Base-by-base conservation (phyloP, 2,797 vertebrate genomes). In the Pseudomugil tenellus region DNA sequence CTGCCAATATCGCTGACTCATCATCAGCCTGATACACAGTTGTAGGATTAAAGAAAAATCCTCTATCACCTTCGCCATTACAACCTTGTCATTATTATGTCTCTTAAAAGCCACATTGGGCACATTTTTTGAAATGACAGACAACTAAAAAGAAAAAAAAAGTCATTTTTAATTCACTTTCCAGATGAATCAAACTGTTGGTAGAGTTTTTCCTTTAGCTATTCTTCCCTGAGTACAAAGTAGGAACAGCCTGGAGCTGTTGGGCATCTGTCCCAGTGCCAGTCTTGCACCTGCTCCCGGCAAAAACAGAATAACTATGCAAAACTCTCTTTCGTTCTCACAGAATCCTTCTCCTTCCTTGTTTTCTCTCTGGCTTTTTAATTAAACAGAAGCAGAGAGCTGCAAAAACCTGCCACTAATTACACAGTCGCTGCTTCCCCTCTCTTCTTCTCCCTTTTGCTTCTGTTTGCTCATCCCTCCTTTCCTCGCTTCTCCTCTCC, bases 311-410 rank as follows among this genome's bases (percentile, higher is more conserved):
- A 90, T 79, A 88, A 90, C 84, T 89, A 82, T 80, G 84, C 85
- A 87, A 80, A 89, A 89, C 72, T 84, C 77, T 73, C 80, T 74
- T 80, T 89, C 57, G 39, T 72, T 84, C 76, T 70, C 29, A 26
- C 72, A 75, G 72, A 59, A 70, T 85, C 74, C 62, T 78, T 84
- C 76, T 80, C 73, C 71, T 79, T 89, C 71, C 77, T 74, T 78
- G 73, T 87, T 87, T 84, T 79, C 72, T 86, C 63, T 87, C 89
- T 85, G 74, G 71, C 77, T 87, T 92, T 93, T 91, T 92, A 92
- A 93, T 93, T 93, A 93, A 91, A 90, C 85, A 87, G 83, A 93
- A 85, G 89, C 90, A 86, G 77, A 89, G 85, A 78, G 84, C 86
- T 84, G 85, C 79, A 58, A 87, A 90, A 92, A 89, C 86, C 88